A percentile compares a stretch with the other conserved stretches of the same genome.
Evolutionary conservation across 2,888 invertebrate genomes (phyloP).

Genomic region (Latheticus oryzae): DNA sequence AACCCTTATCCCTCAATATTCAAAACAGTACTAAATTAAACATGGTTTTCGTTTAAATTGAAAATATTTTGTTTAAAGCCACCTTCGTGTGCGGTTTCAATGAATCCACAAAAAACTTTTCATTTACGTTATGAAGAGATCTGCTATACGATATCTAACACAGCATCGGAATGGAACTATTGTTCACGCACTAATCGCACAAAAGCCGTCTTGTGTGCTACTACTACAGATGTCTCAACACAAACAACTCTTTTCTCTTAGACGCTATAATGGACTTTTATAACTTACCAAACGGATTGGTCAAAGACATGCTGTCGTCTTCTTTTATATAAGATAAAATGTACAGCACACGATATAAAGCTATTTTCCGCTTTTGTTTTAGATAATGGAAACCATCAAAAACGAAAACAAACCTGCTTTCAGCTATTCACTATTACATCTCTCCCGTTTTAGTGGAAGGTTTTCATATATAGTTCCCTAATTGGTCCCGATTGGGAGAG

Average conservation of each 20-base stretch:
- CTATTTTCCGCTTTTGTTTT: constrained; percentile 8
- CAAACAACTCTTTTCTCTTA: constrained; percentile 47
- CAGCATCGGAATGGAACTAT: constrained; percentile 43
- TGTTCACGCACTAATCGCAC: constrained; percentile 47
- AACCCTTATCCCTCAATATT: constrained; percentile 14
- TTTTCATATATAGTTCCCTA: constrained; percentile 16
- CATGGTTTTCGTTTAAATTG: no score
- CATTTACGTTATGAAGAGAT: constrained; percentile 19
- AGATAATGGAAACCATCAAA: constrained; percentile 25
- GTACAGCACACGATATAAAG: constrained; percentile 19
- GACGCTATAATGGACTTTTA: constrained; percentile 47
- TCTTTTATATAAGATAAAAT: constrained; percentile 26
- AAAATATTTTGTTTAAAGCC: constrained; percentile 1
- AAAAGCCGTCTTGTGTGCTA: constrained; percentile 43
- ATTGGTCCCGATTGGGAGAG: constrained; percentile 26
- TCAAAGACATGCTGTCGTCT: constrained; percentile 41
- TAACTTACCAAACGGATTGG: constrained; percentile 46
- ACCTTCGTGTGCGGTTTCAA: constrained; percentile 14
- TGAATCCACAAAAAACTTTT: constrained; percentile 14
- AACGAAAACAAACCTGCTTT: constrained; percentile 14
- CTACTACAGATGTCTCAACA: constrained; percentile 40
- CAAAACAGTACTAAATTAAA: constrained; percentile 14
- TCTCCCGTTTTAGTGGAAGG: neutral
- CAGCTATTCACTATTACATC: neutral
- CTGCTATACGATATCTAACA: constrained; percentile 39